Conservation (phyloP, 2,888 invertebrate species). For the Aphidius colemani region DNA sequence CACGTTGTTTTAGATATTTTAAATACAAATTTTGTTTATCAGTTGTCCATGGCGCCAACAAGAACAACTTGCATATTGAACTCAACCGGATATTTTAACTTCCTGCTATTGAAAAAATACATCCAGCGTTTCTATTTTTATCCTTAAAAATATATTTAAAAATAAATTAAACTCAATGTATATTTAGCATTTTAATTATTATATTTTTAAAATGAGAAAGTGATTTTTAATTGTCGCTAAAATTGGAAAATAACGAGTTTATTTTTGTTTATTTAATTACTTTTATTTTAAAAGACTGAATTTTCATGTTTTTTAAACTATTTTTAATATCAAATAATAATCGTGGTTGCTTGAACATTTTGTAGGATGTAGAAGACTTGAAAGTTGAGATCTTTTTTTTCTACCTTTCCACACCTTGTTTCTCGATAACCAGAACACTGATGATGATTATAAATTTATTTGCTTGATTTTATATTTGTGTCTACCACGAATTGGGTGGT, state of each 20-base stretch:
- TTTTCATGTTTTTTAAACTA: too few species aligned
- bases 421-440: conserved; percentile 17
- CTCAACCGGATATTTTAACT: conserved; percentile 33
- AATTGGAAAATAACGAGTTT: too few species aligned
- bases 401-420: conserved; percentile 31
- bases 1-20: conserved; percentile 5
- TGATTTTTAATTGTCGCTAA: neutral
- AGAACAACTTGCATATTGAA: conserved; percentile 19
- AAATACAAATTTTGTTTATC: neutral
- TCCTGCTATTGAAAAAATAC: conserved; percentile 33
- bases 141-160: too few species aligned
- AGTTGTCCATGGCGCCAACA: conserved; percentile 6
- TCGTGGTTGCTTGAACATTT: conserved; percentile 16
- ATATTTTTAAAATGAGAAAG: conserved; percentile 5
- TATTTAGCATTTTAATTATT: conserved; percentile 19
- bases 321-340: too few species aligned
- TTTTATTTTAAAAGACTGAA: too few species aligned
- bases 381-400: conserved; percentile 31
- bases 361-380: conserved; percentile 29
- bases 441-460: too few species aligned
- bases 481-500: conserved; percentile 39
- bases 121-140: conserved; percentile 33
- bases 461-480: neutral
- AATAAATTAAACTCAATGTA: too few species aligned
- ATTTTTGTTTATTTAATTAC: neutral